Percentiles rank a stretch among this genome's conserved stretches.
Conservation (phyloP, 2,113 vertebrate species). For the Probosciger aterrimus region DNA sequence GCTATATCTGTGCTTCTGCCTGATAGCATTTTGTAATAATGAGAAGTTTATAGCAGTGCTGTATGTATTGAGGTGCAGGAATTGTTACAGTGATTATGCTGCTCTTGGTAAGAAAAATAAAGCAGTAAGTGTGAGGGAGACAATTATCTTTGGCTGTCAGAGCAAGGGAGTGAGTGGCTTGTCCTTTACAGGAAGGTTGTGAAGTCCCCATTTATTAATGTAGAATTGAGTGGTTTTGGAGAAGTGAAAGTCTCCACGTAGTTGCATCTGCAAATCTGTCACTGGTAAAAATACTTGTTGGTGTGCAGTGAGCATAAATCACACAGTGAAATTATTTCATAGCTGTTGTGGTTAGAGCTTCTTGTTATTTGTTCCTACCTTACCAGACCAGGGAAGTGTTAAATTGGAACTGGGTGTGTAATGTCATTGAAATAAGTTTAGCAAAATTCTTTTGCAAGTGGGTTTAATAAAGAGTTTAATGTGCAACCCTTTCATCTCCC, state of each 20-base stretch:
- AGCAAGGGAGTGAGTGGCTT: constrained; percentile 37
- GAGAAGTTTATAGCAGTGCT: not conserved
- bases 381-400: not conserved
- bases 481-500: not conserved
- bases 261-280: constrained; percentile 40
- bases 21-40: not conserved
- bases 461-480: not conserved
- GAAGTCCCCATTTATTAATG: not conserved
- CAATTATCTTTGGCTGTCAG: constrained; percentile 26
- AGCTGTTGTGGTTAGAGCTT: not conserved
- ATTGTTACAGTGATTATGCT: not conserved
- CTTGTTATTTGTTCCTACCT: not conserved
- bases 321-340: not conserved
- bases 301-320: not conserved
- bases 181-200: constrained; percentile 11
- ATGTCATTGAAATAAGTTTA: not conserved
- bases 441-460: not conserved
- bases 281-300: constrained; percentile 51
- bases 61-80: not conserved
- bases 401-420: not conserved
- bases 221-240: not conserved
- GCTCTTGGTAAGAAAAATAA: constrained; percentile 38
- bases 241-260: not conserved
- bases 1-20: constrained; percentile 22
- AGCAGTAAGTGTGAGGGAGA: constrained; percentile 26